Conservation (phyloP, 2,113 vertebrate species). For the Ochotona princeps region DNA sequence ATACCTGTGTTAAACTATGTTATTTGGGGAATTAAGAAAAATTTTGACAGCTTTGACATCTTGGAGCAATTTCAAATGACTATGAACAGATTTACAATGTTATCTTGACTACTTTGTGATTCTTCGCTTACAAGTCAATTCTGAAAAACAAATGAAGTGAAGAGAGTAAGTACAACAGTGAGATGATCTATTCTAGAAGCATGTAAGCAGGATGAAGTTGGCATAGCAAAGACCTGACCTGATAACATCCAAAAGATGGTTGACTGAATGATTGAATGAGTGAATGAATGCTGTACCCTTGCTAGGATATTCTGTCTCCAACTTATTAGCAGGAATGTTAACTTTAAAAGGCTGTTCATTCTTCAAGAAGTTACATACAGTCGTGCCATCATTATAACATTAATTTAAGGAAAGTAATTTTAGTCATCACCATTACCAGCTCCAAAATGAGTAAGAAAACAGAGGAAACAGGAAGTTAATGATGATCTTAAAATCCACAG, state of each 20-base stretch:
- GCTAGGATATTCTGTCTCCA: not conserved
- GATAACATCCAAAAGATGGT: not conserved
- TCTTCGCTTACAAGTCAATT: not conserved
- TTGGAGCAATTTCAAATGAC: not conserved
- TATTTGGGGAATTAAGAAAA: not conserved
- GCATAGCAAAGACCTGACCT: not conserved
- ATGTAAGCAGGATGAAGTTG: not conserved
- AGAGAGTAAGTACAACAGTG: not conserved
- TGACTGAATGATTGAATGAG: not conserved
- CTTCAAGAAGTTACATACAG: not conserved
- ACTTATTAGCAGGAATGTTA: constrained; percentile 4
- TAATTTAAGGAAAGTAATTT: constrained; percentile 31
- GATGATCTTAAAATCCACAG: constrained; percentile 53
- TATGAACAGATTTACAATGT: not conserved
- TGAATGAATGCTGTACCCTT: not conserved
- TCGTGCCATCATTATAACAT: not conserved
- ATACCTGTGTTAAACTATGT: not conserved
- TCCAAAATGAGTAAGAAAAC: constrained; percentile 32
- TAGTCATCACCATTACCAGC: constrained; percentile 25
- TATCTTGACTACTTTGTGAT: not conserved
- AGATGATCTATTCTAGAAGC: not conserved
- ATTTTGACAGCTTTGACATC: not conserved
- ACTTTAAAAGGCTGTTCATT: not conserved
- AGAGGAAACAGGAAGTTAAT: constrained; percentile 11
- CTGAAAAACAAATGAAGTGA: not conserved